A percentile compares a stretch with the other conserved stretches of the same genome.
phyloP scores from a whole-genome alignment of 2,797 vertebrate species.

The Cercopithecus hamlyni region DNA sequence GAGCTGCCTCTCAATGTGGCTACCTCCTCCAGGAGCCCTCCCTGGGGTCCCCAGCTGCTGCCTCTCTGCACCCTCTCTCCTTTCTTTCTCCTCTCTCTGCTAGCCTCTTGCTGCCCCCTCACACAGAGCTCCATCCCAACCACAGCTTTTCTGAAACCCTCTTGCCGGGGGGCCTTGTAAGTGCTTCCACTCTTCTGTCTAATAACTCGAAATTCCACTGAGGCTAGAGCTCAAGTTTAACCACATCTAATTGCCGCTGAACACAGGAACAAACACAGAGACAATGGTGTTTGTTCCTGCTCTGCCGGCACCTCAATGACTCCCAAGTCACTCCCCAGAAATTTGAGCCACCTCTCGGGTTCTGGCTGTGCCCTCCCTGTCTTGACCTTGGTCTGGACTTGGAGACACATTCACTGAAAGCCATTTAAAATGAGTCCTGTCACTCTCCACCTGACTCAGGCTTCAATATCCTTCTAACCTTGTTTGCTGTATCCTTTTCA shows the following conservation, averaged over 20 bases:
- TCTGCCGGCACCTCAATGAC: background rate
- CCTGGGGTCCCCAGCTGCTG: background rate
- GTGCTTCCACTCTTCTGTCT: background rate
- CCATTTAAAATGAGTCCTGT: background rate
- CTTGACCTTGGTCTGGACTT: background rate
- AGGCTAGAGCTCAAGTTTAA: background rate
- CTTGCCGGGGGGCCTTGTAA: background rate
- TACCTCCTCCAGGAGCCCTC: background rate
- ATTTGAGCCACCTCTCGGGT: background rate
- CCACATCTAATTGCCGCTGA: background rate
- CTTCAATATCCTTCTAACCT: background rate
- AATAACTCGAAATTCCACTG: background rate
- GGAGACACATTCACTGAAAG: background rate
- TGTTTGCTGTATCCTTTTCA: rapidly evolving
- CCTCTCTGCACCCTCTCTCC: background rate
- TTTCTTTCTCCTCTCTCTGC: background rate
- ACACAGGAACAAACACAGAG: too few relatives aligned
- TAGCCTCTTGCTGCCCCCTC: background rate
- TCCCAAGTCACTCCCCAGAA: background rate
- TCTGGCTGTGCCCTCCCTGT: rapidly evolving
- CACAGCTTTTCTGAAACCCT: background rate
- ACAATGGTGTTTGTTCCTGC: background rate
- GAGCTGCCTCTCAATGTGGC: background rate
- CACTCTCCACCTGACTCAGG: background rate
- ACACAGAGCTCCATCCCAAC: background rate